Base-by-base conservation (phyloP, 2,113 vertebrate genomes). In the Crotalus viridis region DNA sequence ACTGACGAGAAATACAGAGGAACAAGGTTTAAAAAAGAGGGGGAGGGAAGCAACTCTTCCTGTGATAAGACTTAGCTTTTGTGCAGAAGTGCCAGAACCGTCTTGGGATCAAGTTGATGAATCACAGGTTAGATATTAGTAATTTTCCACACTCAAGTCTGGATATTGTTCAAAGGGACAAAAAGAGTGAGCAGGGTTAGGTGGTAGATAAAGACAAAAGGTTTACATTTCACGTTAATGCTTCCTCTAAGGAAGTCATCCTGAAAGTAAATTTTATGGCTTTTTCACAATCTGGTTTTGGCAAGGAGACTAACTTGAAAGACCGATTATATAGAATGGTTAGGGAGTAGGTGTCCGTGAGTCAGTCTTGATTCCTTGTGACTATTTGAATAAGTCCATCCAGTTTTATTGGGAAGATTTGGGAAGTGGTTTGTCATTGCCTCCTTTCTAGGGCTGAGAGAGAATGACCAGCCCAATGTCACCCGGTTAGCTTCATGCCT, bases 211-310 rank as follows among this genome's bases (percentile, higher is more conserved):
- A 43, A 21, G 33, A 39, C 6, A 46, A 64, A 89, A 85, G 2
- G n/a, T 19, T 81, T 89, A 57, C 21, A 10, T 85, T n/a, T 57
- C 2, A 87, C 91, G 7, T 22, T 92, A 96, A 91, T n/a, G 59
- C 9, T 74, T 74, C 69, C n/a, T 74, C 69, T 39, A 81, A 81
- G 15, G n/a, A 81, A 19, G 59, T 64, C 39, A 22, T 91, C 85
- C 89, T 85, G 28, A 90, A 93, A n/a, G 28, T 0, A 3, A 43
- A 69, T 1, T 54, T 0, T 2, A 0, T 21, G 1, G 8, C 54
- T 93, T 89, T 28, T 69, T 24, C 9, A 93, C 48, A 85, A 85
- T 94, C 90, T 93, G 94, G 64, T 81, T 92, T 85, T 69, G 91
- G 56, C 6, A 95, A 0, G 0, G 12, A 12, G 85, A 91, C 57